phyloP scores from a whole-genome alignment of 2,113 vertebrate species.

The Clinocottus analis region DNA sequence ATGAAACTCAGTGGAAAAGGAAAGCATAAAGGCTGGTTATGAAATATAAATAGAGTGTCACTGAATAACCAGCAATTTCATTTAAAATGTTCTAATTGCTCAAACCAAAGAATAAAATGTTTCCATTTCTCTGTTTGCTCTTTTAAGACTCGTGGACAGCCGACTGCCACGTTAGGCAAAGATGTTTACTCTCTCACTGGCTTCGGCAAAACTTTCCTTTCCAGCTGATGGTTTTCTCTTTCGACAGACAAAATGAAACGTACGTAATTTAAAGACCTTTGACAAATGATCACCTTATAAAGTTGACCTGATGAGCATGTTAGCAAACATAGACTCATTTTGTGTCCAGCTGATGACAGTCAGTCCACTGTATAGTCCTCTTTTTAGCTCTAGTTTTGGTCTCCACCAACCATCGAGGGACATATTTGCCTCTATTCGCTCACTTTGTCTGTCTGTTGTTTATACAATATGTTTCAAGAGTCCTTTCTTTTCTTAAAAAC shows the following conservation, averaged over 20 bases:
- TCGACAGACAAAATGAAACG: no score
- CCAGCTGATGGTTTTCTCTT: no score
- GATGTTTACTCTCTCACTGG: no score
- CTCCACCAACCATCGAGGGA: background rate
- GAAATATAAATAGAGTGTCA: slow-evolving; percentile 34
- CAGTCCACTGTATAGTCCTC: background rate
- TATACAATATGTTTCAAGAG: background rate
- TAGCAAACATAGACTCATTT: background rate
- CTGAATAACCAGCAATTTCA: slow-evolving; percentile 17
- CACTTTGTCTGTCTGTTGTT: background rate
- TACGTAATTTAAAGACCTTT: background rate
- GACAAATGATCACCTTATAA: background rate
- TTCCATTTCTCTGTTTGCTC: background rate
- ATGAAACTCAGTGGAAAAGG: slow-evolving; percentile 24
- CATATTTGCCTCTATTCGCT: background rate
- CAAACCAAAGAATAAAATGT: background rate
- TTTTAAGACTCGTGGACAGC: background rate
- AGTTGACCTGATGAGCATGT: background rate
- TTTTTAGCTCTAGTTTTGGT: background rate
- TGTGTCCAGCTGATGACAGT: background rate
- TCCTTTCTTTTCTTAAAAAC: background rate
- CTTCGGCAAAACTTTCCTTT: no score
- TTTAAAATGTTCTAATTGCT: slow-evolving; percentile 18
- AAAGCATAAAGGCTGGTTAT: slow-evolving; percentile 12
- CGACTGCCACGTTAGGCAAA: slow-evolving; percentile 7